A percentile compares a stretch with the other conserved stretches of the same genome.
These are phyloP conservation scores for Sebastes steindachneri DNA, from an alignment of 2,797 vertebrate species.

Conservation along the genomic window DNA sequence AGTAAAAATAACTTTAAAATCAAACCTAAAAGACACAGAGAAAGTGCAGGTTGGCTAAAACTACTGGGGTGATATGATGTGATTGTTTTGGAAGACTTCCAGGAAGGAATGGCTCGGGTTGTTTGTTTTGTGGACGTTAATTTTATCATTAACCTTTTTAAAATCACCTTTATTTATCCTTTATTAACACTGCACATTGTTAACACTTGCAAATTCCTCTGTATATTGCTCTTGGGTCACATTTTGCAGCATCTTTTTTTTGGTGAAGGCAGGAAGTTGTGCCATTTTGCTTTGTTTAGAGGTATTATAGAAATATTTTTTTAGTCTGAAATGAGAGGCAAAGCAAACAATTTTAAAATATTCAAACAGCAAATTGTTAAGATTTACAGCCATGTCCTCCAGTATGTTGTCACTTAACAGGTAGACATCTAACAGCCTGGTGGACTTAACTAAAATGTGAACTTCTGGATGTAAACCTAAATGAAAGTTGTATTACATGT, in stretches of 20 bases:
- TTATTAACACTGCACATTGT: neutral
- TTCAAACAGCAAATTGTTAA: neutral
- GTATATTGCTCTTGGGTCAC: neutral
- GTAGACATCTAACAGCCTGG: neutral
- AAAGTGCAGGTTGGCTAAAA: too few relatives aligned
- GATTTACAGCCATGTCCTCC: neutral
- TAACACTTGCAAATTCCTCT: neutral
- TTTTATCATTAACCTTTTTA: neutral
- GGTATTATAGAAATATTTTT: neutral
- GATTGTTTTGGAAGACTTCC: neutral
- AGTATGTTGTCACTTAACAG: too few relatives aligned
- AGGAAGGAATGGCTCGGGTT: neutral
- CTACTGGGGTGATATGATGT: too few relatives aligned
- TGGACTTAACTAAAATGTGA: neutral
- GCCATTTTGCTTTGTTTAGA: neutral
- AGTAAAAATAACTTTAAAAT: too few relatives aligned
- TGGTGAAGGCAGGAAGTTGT: neutral
- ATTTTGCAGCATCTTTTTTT: conserved; percentile 6
- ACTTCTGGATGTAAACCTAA: neutral
- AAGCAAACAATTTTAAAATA: neutral
- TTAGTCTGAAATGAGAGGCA: neutral
- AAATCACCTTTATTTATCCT: neutral
- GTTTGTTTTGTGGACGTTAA: neutral
- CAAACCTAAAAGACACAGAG: too few relatives aligned
- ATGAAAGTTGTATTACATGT: neutral